These are phyloP conservation scores for Hafferia zeledoni DNA, from an alignment of 2,797 vertebrate species.

Conservation along the genomic window DNA sequence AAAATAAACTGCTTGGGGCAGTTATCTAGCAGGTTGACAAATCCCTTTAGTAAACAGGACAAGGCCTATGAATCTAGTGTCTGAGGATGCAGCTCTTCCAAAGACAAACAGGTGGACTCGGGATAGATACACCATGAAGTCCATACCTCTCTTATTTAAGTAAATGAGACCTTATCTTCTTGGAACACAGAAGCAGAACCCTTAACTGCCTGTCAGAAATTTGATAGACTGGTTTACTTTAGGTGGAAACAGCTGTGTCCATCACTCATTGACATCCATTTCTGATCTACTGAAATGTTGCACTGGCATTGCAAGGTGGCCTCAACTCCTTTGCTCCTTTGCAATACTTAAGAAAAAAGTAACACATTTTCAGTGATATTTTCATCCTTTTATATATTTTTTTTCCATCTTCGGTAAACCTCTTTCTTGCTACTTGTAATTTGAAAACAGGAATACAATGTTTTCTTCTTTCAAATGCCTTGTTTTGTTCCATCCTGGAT, in stretches of 20 bases:
- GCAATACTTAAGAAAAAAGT: background rate
- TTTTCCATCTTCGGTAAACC: background rate
- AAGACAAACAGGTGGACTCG: background rate
- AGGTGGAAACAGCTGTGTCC: background rate
- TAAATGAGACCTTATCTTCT: background rate
- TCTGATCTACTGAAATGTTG: background rate
- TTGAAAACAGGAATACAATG: background rate
- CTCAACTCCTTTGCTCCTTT: background rate
- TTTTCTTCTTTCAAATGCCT: background rate
- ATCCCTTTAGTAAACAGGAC: background rate
- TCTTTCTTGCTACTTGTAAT: background rate
- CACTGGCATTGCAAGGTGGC: background rate
- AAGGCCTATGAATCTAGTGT: background rate
- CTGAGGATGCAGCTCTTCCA: background rate
- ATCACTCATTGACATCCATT: background rate
- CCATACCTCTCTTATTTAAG: background rate
- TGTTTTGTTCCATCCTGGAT: background rate
- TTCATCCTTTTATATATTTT: background rate
- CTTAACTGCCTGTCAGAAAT: background rate
- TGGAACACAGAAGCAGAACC: background rate
- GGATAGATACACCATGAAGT: background rate
- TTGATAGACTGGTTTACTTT: background rate
- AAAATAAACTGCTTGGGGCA: background rate
- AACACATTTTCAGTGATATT: background rate
- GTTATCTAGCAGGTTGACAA: background rate